Conservation (phyloP, 2,888 invertebrate genomes). For the Autographa pulchrina region DNA sequence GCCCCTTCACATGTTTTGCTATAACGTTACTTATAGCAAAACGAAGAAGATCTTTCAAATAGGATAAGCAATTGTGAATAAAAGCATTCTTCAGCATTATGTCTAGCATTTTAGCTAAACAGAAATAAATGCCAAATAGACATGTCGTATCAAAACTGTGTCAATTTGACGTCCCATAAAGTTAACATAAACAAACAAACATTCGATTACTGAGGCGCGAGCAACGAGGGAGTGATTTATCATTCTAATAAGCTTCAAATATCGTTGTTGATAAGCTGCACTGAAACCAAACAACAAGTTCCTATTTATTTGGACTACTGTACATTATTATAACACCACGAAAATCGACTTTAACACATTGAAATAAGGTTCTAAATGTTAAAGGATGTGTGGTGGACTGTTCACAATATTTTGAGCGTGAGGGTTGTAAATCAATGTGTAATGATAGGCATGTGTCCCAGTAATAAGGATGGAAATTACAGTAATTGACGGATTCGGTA, state of each 20-base stretch:
- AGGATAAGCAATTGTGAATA: too few species aligned
- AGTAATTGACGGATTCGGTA: constrained; percentile 4
- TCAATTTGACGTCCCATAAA: constrained; percentile 23
- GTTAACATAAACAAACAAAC: constrained; percentile 28
- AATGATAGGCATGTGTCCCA: constrained; percentile 2
- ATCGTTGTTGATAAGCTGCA: neutral
- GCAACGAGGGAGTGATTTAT: constrained; percentile 32
- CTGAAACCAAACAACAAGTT: neutral
- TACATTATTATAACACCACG: neutral
- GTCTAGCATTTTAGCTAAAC: constrained; percentile 3
- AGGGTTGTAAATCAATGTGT: constrained; percentile 2
- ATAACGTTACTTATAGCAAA: too few species aligned
- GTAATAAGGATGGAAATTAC: neutral
- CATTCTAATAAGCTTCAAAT: constrained; percentile 22
- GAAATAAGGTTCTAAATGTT: neutral
- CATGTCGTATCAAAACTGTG: constrained; percentile 12
- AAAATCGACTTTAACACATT: neutral
- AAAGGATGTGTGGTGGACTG: neutral
- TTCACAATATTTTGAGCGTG: constrained; percentile 1
- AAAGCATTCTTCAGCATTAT: too few species aligned
- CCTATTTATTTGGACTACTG: neutral
- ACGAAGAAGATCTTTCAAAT: too few species aligned
- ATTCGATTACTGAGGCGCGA: constrained; percentile 26
- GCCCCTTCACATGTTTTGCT: too few species aligned
- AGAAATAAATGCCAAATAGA: constrained; percentile 8